Evolutionary conservation across 2,797 vertebrate species (phyloP), one percentile per base, ranked within the genome.

Genomic region (Muraenolepis orangiensis): DNA sequence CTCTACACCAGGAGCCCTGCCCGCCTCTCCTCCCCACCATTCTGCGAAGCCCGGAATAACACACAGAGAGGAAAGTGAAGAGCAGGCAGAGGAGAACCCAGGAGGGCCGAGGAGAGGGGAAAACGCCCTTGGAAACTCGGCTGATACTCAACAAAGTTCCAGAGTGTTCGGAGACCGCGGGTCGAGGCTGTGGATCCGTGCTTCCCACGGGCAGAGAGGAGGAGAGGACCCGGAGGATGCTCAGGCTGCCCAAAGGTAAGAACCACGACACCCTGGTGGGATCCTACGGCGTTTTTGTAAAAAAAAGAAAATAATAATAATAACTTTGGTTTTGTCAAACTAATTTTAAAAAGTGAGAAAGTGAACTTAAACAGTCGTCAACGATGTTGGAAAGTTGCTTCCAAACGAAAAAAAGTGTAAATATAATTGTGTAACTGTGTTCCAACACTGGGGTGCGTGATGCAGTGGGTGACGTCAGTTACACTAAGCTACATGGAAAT

Each of bases 41-140:
- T 94, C 90, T 92, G 87, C 87, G 89, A 89, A 93, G 91, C 90
- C 89, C 84, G 86, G 91, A 93, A 81, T 83, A 91, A 90, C 90
- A 91, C 90, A 86, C 78, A 83, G 88, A 87, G 84, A 86, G 80
- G 84, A 80, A 85, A 85, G 81, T 84, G 80, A 74, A 89, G 82
- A 84, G 84, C 85, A 90, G 88, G 83, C 72, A 61, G 74, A 85
- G 74, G 77, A 26, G 84, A 82, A 76, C 73, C 74, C 70, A 67
- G 51, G 79, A 87, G 84, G 86, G 86, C 81, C 79, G 82, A 69
- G 78, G 81, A 84, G 70, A 77, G 77, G 80, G 79, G 87, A 86
- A 91, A 91, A 90, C 87, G 85, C 88, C 87, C 90, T n/a, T 91
- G 87, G 86, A 87, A 89, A 89, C 82, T 91, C 80, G 74, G 81